Evolutionary conservation across 2,888 invertebrate species (phyloP), one percentile per base, ranked within the genome.

Genomic region (Masnerella sp.): DNA sequence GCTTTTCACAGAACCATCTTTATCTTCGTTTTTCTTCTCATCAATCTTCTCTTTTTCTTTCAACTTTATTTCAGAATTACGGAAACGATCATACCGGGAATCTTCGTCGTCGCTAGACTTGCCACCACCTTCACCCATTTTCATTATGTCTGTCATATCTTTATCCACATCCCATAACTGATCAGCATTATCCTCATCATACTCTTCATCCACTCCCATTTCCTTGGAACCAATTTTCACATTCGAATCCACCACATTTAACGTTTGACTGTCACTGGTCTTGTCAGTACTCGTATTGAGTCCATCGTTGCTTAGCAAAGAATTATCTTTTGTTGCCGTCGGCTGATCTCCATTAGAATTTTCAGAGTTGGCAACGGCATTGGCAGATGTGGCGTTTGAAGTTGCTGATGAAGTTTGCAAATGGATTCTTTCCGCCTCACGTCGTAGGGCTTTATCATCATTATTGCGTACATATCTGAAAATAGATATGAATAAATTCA

Each of bases 121-220:
- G 32, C 85, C 87, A 0, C 92, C 91, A 0, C 89, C 88, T 76
- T 92, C 92, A 20, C 91, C 85, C n/a, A 87, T 84, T 9, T 93
- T 90, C 28, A 95, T 88, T 56, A 95, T 89, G 11, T 62, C 68
- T 8, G 11, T 38, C 70, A 95, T 89, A 85, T 94, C 94, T 83
- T 94, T 94, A 84, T 94, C 94, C 22, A 94, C 94, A 85, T 94
- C 94, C 94, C 94, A 94, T 61, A 93, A 82, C 81, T 94, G 93
- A 79, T 93, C 93, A 78, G 92, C 92, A 68, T 88, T 77, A 5
- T 84, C 84, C 34, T 85, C 90, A 22, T 88, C 87, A 8, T 83
- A 82, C 20, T 47, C 90, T 17, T 85, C 81, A 75, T 90, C 90
- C 20, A 88, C 88, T 4, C 76, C 17, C 7, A 49, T 45, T 17